phyloP scores from a whole-genome alignment of 2,888 invertebrate genomes.

The Volucella inanis region DNA sequence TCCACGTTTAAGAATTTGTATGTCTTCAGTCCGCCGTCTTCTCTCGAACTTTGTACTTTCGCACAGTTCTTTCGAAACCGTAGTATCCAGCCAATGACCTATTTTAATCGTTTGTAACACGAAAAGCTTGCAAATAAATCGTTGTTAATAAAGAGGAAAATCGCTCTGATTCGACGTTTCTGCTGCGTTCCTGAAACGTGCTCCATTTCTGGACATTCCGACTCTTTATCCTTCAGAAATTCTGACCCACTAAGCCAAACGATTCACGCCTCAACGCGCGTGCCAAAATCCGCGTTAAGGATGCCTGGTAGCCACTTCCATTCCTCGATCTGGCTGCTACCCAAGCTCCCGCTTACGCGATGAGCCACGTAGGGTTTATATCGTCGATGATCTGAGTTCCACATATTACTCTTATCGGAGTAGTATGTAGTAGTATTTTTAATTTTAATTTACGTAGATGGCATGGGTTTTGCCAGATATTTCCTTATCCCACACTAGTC shows the following conservation, averaged over 20 bases:
- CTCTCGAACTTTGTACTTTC: neutral
- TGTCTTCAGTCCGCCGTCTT: neutral
- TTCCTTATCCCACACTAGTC: no score
- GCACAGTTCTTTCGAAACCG: conserved; percentile 1
- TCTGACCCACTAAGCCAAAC: conserved; percentile 45
- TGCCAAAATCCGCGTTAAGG: conserved; percentile 44
- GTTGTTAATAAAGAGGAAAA: neutral
- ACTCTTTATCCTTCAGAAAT: conserved; percentile 32
- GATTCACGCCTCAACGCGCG: conserved; percentile 35
- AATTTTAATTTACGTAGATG: no score
- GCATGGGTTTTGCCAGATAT: no score
- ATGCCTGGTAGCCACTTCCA: conserved; percentile 70
- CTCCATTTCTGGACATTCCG: conserved; percentile 30
- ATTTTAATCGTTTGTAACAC: conserved; percentile 2
- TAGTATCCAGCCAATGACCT: conserved; percentile 7
- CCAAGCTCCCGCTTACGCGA: conserved; percentile 64
- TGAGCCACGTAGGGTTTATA: no score
- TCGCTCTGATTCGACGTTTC: neutral
- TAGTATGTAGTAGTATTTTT: no score
- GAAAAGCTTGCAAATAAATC: conserved; percentile 10
- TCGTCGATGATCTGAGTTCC: no score
- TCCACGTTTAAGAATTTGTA: neutral
- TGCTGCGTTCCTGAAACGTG: neutral
- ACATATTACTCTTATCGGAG: conserved; percentile 9
- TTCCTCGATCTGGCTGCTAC: conserved; percentile 49